A percentile compares a stretch with the other conserved stretches of the same genome.
Conservation (phyloP, 2,113 vertebrate species). For the Struthio camelus region DNA sequence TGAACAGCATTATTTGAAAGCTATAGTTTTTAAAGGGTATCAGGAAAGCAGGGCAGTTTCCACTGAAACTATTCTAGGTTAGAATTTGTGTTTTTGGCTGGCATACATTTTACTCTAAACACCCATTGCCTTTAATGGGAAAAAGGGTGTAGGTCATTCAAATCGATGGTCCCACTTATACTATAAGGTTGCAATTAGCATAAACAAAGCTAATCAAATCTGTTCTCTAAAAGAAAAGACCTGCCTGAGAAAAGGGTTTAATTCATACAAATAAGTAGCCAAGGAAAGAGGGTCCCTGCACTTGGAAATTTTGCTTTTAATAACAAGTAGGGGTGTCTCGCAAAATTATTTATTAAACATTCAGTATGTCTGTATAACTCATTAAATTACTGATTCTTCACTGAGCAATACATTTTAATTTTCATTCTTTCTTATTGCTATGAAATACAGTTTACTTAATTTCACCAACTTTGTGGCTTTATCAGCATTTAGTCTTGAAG, state of each 20-base stretch:
- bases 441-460: not conserved
- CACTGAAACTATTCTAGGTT: not conserved
- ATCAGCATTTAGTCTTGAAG: not conserved
- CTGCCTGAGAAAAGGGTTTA: not conserved
- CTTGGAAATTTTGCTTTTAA: not conserved
- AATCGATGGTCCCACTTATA: not conserved
- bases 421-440: not conserved
- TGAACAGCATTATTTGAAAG: not conserved
- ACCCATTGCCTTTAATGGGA: rapidly evolving
- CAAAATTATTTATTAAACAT: not conserved
- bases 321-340: not conserved
- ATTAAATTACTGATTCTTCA: not conserved
- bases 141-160: not conserved
- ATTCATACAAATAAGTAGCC: not conserved
- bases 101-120: not conserved
- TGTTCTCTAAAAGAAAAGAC: not conserved
- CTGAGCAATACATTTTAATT: not conserved
- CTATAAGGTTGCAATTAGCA: not conserved
- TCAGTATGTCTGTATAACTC: not conserved
- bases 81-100: not conserved
- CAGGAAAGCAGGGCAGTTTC: not conserved
- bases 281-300: not conserved
- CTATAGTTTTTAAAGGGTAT: not conserved
- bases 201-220: not conserved
- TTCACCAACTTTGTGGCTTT: not conserved